Percentiles rank a stretch among this genome's conserved stretches.
Evolutionary conservation across 1,140 invertebrate species (phyloP).

Genomic region (Achatina immaculata): DNA sequence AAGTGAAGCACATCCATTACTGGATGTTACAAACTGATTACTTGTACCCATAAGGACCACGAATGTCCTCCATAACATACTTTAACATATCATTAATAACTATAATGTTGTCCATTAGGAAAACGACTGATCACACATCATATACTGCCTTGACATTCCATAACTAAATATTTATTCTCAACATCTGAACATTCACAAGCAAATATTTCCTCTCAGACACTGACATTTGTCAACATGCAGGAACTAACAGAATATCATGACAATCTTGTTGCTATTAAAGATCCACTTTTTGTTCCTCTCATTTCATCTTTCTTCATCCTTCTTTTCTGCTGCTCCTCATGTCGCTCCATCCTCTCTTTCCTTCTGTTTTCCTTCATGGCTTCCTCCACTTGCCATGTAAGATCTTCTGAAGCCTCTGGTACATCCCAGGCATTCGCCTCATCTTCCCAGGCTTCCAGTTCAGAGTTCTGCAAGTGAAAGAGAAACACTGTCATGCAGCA

Average conservation of each 20-base stretch:
- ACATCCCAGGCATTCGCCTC: constrained; percentile 50
- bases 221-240: too few relatives aligned
- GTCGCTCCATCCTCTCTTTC: constrained; percentile 49
- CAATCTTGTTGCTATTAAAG: constrained; percentile 5
- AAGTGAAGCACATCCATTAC: too few relatives aligned
- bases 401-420: constrained; percentile 51
- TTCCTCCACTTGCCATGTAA: constrained; percentile 59
- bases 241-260: constrained; percentile 17
- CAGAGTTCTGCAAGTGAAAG: constrained; percentile 51
- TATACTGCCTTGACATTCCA: too few relatives aligned
- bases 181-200: too few relatives aligned
- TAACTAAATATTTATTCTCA: too few relatives aligned
- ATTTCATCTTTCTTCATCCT: constrained; percentile 54
- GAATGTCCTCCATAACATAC: too few relatives aligned
- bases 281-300: constrained; percentile 44
- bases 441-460: constrained; percentile 61
- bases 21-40: too few relatives aligned
- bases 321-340: constrained; percentile 52
- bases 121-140: too few relatives aligned
- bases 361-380: constrained; percentile 57
- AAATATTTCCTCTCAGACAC: too few relatives aligned
- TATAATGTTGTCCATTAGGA: too few relatives aligned
- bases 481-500: not conserved
- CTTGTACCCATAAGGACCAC: too few relatives aligned
- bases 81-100: too few relatives aligned